These are phyloP conservation scores for Propsilocerus akamusi DNA, from an alignment of 1,140 invertebrate genomes.

Conservation along the genomic window DNA sequence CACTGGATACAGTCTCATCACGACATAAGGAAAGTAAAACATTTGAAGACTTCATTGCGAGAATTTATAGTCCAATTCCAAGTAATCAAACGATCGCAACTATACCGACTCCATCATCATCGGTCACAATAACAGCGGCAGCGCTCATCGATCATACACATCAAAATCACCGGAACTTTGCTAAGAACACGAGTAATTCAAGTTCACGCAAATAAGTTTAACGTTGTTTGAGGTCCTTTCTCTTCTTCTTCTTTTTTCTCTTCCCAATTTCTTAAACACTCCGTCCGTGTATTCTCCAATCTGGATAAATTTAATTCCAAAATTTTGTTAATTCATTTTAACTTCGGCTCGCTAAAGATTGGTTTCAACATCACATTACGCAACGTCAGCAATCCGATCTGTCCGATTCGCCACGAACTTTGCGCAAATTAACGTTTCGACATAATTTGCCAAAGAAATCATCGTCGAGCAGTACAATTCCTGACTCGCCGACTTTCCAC, in stretches of 20 bases:
- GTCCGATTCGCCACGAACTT: background rate
- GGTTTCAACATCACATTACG: background rate
- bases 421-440: background rate
- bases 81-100: conserved; percentile 22
- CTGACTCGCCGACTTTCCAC: background rate
- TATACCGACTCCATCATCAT: conserved; percentile 11
- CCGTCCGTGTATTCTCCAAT: background rate
- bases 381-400: background rate
- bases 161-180: conserved; percentile 15
- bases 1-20: conserved; percentile 70
- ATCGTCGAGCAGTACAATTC: background rate
- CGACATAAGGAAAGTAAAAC: conserved; percentile 77
- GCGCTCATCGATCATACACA: conserved; percentile 29
- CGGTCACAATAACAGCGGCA: conserved; percentile 15
- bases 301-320: background rate
- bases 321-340: background rate
- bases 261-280: background rate
- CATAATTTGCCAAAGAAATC: conserved; percentile 1
- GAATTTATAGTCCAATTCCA: conserved; percentile 63
- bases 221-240: background rate
- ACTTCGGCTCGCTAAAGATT: background rate
- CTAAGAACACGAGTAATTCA: background rate
- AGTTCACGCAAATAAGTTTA: background rate
- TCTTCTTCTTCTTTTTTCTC: background rate
- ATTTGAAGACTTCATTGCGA: conserved; percentile 79